These are phyloP conservation scores for Scaptodrosophila lebanonensis DNA, from an alignment of 1,140 invertebrate species.

Conservation along the genomic window DNA sequence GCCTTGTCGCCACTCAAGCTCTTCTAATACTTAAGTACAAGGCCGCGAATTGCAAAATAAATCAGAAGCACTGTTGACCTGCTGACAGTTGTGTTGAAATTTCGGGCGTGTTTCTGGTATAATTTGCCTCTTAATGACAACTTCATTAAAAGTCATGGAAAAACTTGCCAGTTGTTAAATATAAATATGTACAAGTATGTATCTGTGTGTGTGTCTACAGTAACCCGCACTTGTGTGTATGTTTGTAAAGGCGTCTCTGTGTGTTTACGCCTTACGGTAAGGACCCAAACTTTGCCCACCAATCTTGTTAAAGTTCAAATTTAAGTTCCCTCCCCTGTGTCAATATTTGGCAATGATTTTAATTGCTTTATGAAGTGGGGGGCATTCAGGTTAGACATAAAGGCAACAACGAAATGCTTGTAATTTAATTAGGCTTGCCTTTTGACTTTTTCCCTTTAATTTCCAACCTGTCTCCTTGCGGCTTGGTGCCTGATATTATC, in stretches of 20 bases:
- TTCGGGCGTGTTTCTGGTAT: too few species aligned
- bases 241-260: too few species aligned
- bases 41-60: conserved; percentile 38
- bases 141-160: conserved; percentile 5
- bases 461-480: too few species aligned
- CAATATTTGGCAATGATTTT: conserved; percentile 52
- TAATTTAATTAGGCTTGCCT: conserved; percentile 42
- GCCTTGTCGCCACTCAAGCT: conserved; percentile 35
- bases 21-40: conserved; percentile 42
- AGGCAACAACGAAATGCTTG: conserved; percentile 31
- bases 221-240: too few species aligned
- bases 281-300: too few species aligned
- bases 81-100: too few species aligned
- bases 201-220: conserved; percentile 17
- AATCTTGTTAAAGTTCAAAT: conserved; percentile 1
- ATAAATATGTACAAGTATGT: conserved; percentile 22
- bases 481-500: too few species aligned
- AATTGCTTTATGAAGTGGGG: conserved; percentile 50
- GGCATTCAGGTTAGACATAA: not conserved
- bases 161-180: not conserved
- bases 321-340: conserved; percentile 12
- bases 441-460: conserved; percentile 29
- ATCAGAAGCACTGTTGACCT: conserved; percentile 52
- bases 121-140: too few species aligned
- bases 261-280: too few species aligned